Conservation (phyloP, 1,140 invertebrate genomes). For the Orius insidiosus region DNA sequence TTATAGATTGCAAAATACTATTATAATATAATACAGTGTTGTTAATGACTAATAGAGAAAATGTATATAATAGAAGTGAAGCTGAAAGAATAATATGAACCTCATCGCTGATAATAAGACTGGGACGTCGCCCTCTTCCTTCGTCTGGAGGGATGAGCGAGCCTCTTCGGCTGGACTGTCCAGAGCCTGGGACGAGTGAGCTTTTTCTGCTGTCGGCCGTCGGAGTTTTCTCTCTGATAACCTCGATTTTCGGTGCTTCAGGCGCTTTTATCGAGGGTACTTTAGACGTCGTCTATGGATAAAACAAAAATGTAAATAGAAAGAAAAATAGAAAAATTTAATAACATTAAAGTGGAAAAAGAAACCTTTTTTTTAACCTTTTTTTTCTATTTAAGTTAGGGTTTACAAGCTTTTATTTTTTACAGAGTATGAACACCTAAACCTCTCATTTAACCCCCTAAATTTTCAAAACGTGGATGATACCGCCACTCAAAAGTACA, state of each 20-base stretch:
- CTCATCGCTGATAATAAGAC: conserved; percentile 84
- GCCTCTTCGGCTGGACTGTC: conserved; percentile 53
- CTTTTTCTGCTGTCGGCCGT: conserved; percentile 45
- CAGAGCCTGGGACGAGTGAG: conserved; percentile 54
- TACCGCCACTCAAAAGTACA: no score
- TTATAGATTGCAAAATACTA: no score
- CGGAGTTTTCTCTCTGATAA: conserved; percentile 58
- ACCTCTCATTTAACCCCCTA: no score
- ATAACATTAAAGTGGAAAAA: no score
- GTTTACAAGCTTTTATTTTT: no score
- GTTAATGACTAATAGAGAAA: no score
- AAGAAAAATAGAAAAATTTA: no score
- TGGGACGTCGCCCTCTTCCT: conserved; percentile 64
- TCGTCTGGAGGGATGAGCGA: conserved; percentile 68
- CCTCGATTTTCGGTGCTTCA: conserved; percentile 68
- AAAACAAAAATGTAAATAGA: no score
- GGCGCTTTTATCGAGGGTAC: conserved; percentile 60
- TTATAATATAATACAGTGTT: no score
- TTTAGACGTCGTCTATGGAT: conserved; percentile 23
- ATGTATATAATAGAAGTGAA: conserved; percentile 1
- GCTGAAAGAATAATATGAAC: conserved; percentile 29
- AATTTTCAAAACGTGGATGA: no score
- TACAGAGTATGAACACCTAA: no score
- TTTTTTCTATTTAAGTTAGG: no score
- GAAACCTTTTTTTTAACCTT: background rate